Evolutionary conservation across 2,797 vertebrate genomes (phyloP), one percentile per base, ranked within the genome.

Genomic region (Poeciliopsis paucimaculata): DNA sequence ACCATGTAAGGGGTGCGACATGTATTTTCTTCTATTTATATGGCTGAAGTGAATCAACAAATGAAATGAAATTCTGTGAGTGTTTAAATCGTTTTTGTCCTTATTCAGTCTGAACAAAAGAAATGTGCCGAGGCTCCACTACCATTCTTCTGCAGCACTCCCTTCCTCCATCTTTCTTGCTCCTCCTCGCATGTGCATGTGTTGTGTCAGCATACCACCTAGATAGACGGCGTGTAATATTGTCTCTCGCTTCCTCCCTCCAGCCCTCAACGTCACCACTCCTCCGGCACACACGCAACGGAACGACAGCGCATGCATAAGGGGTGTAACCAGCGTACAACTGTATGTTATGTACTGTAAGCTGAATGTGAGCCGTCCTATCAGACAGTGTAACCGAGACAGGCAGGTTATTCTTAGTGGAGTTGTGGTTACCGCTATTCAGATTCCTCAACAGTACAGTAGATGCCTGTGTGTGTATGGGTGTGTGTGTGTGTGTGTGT

Each of bases 381-480:
- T 91, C 88, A 84, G 83, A 85, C 85, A 77, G 84, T 77, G 91
- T 88, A 87, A 87, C 80, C 49, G 82, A 89, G 82, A 78, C 89
- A 77, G 76, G 77, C 77, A 31, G 83, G 89, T 91, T 92, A 92
- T 94, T 94, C 90, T 92, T 88, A 84, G 90, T 79, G 57, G 83
- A 88, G 76, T 84, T 81, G 83, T 76, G 87, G 87, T 88, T 88
- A 80, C 86, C 5, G 6, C 77, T 45, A 76, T 85, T 90, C 79
- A 84, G 83, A 89, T 89, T 89, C 86, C 89, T 90, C 31, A 74
- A 87, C 87, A 89, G 49, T 34, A 84, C 79, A 82, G 79, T 87
- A 75, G 80, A 79, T 11, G 73, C 78, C 47, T 83, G 74, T 72
- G 31, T 80, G 77, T 68, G 62, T 81, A 83, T 72, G 31, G 71